Evolutionary conservation across 2,888 invertebrate species (phyloP), one percentile per base, ranked within the genome.

Genomic region (Junonia oenone): DNA sequence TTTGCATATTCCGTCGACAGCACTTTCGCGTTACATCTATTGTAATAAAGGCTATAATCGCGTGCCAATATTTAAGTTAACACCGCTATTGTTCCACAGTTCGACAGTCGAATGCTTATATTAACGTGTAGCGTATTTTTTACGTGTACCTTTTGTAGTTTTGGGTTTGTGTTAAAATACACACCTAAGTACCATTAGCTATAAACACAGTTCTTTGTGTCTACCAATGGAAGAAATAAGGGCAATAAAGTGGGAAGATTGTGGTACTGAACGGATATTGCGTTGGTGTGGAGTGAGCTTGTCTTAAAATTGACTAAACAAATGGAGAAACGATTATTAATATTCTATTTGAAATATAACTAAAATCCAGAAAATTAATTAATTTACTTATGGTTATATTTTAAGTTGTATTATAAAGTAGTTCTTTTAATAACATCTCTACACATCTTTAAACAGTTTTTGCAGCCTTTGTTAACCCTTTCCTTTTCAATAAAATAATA

Each of bases 151-250:
- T 79, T 88, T 83, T 78, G 77, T 78, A 74, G 75, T 72, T 72
- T 77, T 67, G 77, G 78, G 78, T 72, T 80, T 83, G 89, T 90
- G 89, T 90, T 89, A 90, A 89, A 89, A 90, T 89, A 86, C 87
- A 85, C 89, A 89, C 89, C 89, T 89, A 83, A 86, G 78, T 79
- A 88, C 86, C 83, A 88, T 90, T 87, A 87, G 82, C 86, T 85
- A 88, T 90, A 88, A 88, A 88, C 87, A 84, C 78, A 78, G 77
- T 76, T 85, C 84, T 86, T 88, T 89, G 85, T 87, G 83, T 86
- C 78, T 78, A 68, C 81, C 78, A 78, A 81, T 74, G 75, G 68
- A 81, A 78, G 78, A 84, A 85, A 86, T 87, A 83, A 80, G 78
- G 78, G 78, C 76, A 83, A 87, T 89, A 89, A 89, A 88, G 73